Base-by-base conservation (phyloP, 2,113 vertebrate species). In the Corynorhinus townsendii region DNA sequence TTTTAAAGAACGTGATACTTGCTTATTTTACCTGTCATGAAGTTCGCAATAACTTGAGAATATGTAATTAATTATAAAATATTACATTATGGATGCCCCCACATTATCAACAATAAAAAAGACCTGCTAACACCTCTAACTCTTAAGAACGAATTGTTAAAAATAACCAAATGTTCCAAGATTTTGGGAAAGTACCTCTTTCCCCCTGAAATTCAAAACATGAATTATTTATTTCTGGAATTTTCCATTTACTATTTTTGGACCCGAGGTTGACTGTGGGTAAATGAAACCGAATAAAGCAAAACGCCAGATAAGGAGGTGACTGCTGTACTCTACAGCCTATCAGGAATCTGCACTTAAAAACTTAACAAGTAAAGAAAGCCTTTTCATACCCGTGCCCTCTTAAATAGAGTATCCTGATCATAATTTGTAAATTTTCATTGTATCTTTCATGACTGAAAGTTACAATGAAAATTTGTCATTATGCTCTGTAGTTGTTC, bases 131-230 rank as follows among this genome's bases (percentile, higher is more conserved):
- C n/a, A 88, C 52, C 22, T 86, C 4, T 92, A 87, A 92, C 30
- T 92, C 17, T 82, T 49, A 84, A 16, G 24, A 93, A 82, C 80
- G 17, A 84, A 79, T 92, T 96, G 12, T 87, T 94, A 43, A 76
- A 89, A 86, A 75, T 83, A 80, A 81, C 85, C 35, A 89, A 26
- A 81, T 88, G 24, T 54, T 92, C 26, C 19, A 86, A 93, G 84
- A 92, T 93, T 96, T 96, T 77, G 76, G 30, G 30, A 75, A 80
- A 82, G 7, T 71, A 80, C 22, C n/a, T 76, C 45, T 80, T 93
- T 26, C 40, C 5, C 72, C 17, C 43, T 4, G 4, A 19, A 77
- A 77, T 52, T 77, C 49, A 77, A 52, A 77, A 52, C 47, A 52
- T n/a, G 45, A 49, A 77, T 77, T 30, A 16, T 76, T 47, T 77